Percentiles rank a stretch among this genome's conserved stretches.
phyloP scores from a whole-genome alignment of 2,113 vertebrate species.

The Butorides virescens region DNA sequence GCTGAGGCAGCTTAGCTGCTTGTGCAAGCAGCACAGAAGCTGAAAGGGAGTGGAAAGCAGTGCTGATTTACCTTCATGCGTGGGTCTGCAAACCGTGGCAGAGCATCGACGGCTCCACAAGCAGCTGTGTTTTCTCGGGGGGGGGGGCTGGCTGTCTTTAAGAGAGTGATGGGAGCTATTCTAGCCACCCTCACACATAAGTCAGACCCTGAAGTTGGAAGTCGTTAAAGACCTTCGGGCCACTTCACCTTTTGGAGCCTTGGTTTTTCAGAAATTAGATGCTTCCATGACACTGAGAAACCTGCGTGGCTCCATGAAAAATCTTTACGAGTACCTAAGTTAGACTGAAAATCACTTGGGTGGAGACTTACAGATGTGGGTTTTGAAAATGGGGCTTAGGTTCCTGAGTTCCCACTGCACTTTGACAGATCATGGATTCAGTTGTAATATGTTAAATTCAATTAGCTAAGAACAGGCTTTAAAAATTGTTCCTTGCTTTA shows the following conservation, averaged over 20 bases:
- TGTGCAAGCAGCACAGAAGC: background rate
- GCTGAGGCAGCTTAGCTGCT: background rate
- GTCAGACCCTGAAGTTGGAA: background rate
- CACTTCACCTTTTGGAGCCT: background rate
- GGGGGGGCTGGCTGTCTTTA: background rate
- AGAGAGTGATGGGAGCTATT: background rate
- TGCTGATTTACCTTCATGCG: background rate
- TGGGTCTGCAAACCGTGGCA: background rate
- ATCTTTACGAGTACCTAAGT: background rate
- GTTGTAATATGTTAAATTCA: background rate
- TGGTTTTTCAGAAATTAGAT: background rate
- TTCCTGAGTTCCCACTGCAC: background rate
- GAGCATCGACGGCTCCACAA: accelerated
- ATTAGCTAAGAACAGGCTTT: background rate
- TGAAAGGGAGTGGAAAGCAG: background rate
- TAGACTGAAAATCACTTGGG: background rate
- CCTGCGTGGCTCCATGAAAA: background rate
- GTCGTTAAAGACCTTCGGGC: background rate
- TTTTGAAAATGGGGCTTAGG: background rate
- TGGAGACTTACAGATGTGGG: background rate
- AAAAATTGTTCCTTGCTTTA: background rate
- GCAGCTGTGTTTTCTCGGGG: background rate
- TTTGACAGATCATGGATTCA: background rate
- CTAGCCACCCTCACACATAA: accelerated
- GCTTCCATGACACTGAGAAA: background rate